Evolutionary conservation across 2,797 vertebrate species (phyloP), one percentile per base, ranked within the genome.

Genomic region (Sebastes trivittatus): DNA sequence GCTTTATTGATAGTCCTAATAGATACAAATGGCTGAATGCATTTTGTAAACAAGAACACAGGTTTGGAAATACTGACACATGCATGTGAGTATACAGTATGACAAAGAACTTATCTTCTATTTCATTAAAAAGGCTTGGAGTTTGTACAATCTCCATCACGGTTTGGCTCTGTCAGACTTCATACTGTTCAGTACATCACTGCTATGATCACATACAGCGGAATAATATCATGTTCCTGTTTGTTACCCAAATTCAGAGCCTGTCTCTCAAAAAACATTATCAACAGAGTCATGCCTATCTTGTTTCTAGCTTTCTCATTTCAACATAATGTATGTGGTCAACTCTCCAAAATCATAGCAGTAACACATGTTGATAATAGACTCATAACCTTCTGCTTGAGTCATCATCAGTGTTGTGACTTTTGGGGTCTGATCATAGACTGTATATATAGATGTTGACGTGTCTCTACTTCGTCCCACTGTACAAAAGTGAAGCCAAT

Each of bases 1-100:
- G 61, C 30, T 75, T 86, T 75, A 77, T 79, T 89, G 67, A 87
- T 82, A 46, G 60, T 25, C 30, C 58, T 70, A 42, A 80, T 75
- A 77, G 62, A 74, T 60, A 76, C 62, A 78, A 80, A 82, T 34
- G 68, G 60, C 23, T 63, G 8, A 69, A 67, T 42, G 25, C 11
- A 73, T 79, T 84, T 65, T 74, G 11, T 62, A 83, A 81, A 76
- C 30, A 62, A 58, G 23, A 78, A 27, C 34, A 68, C n/a, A 68
- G 42, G 42, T 62, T 59, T 60, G 56, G 54, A 72, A 66, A 80
- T 54, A 46, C 72, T 29, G 56, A 71, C 34, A 27, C 6, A 52
- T 11, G 7, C 42, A 36, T 32, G 18, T 38, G 30, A 80, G 76
- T 20, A 59, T 30, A 29, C 38, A 42, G 18, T 58, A 71, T 58